Evolutionary conservation across 2,888 invertebrate genomes (phyloP).

Genomic region (Hemaris fuciformis): DNA sequence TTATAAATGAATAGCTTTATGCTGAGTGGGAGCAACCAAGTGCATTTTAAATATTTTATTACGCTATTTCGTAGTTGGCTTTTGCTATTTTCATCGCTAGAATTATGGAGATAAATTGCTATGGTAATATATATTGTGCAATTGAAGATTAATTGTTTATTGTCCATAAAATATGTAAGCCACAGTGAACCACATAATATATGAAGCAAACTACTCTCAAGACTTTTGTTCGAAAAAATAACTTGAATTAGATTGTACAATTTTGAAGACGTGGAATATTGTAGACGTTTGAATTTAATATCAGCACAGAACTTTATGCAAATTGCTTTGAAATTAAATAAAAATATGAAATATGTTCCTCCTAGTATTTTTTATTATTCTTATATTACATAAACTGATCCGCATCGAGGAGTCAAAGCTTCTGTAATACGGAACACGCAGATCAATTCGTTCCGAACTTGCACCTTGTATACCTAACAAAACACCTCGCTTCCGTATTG

Average conservation of each 20-base stretch:
- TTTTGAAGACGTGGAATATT: too few species aligned
- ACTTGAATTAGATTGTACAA: too few species aligned
- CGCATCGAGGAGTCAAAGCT: slow-evolving; percentile 47
- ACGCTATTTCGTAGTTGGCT: not conserved
- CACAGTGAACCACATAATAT: too few species aligned
- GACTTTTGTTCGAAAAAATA: too few species aligned
- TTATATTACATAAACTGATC: slow-evolving; percentile 24
- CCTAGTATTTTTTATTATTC: too few species aligned
- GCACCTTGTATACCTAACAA: slow-evolving; percentile 55
- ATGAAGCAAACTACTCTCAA: too few species aligned
- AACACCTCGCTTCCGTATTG: slow-evolving; percentile 49
- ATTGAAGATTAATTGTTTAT: not conserved
- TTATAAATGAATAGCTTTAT: slow-evolving; percentile 59
- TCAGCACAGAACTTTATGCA: too few species aligned
- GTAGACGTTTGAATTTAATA: too few species aligned
- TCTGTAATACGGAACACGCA: slow-evolving; percentile 71
- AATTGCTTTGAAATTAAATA: too few species aligned
- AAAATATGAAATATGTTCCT: too few species aligned
- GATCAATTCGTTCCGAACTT: slow-evolving; percentile 69
- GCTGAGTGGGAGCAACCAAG: slow-evolving; percentile 27
- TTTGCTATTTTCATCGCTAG: not conserved
- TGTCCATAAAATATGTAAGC: too few species aligned
- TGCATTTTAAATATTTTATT: slow-evolving; percentile 2
- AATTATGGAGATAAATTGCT: not conserved
- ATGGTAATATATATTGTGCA: not conserved